Base-by-base conservation (phyloP, 2,888 invertebrate species). In the Galerucella nymphaeae region DNA sequence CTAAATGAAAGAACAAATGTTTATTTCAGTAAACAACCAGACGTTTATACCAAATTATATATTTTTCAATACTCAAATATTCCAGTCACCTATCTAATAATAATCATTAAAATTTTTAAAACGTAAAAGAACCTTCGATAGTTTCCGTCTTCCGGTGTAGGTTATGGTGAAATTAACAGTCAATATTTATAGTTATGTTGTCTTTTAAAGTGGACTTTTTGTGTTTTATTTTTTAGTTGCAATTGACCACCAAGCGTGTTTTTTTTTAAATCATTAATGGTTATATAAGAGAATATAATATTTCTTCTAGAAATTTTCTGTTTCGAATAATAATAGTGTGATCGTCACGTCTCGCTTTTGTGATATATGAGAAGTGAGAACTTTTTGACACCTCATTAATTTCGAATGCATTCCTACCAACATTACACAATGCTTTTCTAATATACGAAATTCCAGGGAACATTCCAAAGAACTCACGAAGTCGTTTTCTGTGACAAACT, bases 381-480 rank as follows among this genome's bases (percentile, higher is more conserved):
- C 67, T 48, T 67, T 67, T 59, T 67, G 67, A 67, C 67, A 67
- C 67, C 20, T 67, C 67, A 67, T 58, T 67, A 59, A 30, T 67
- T 48, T 48, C 66, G 55, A 30, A 18, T 58, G 42, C 41, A 58
- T 58, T 66, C 58, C 67, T 59, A 16, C 45, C 23, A 38, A 65
- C 53, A 55, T 65, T 23, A 59, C 59, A 67, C 42, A 59, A 67
- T 67, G 48, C 67, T 48, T 58, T 48, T 20, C 59, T 67, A 42
- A 67, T 50, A 58, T 58, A 18, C n/a, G 67, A 42, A 67, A 67
- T 67, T 67, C 66, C 58, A 41, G 9, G 9, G 58, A 59, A 23
- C 45, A 67, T 67, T 67, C 59, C 67, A 9, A n/a, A 59, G 20
- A n/a, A 41, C 48, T 13, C 55, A 13, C 20, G 55, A 45, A 14